These are phyloP conservation scores for Pelecanoides urinatrix DNA, from an alignment of 2,113 vertebrate species.

Conservation along the genomic window DNA sequence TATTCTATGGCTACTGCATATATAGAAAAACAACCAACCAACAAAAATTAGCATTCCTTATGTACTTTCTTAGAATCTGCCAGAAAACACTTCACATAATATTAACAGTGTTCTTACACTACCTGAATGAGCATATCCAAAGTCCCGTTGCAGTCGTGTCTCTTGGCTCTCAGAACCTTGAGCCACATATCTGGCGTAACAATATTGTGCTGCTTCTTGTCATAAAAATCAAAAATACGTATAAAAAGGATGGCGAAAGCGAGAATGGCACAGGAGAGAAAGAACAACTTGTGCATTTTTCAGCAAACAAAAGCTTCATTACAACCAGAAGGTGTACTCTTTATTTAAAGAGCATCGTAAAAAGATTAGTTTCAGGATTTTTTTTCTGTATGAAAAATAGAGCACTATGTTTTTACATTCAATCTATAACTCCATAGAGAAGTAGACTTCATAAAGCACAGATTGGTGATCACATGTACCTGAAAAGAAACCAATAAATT, in stretches of 20 bases:
- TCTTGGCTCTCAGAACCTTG: neutral
- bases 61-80: neutral
- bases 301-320: neutral
- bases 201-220: neutral
- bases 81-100: neutral
- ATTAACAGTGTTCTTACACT: neutral
- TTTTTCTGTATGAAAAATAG: neutral
- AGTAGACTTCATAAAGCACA: neutral
- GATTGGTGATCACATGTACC: neutral
- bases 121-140: neutral
- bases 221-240: neutral
- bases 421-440: neutral
- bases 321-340: neutral
- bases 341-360: neutral
- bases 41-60: neutral
- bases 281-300: neutral
- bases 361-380: neutral
- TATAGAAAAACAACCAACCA: neutral
- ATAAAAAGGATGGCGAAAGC: neutral
- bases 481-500: neutral
- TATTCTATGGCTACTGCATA: neutral
- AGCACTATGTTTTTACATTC: neutral
- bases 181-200: neutral
- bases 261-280: neutral
- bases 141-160: neutral